A percentile compares a stretch with the other conserved stretches of the same genome.
These are phyloP conservation scores for Phrixothrix hirtus DNA, from an alignment of 2,888 invertebrate genomes.

Conservation along the genomic window DNA sequence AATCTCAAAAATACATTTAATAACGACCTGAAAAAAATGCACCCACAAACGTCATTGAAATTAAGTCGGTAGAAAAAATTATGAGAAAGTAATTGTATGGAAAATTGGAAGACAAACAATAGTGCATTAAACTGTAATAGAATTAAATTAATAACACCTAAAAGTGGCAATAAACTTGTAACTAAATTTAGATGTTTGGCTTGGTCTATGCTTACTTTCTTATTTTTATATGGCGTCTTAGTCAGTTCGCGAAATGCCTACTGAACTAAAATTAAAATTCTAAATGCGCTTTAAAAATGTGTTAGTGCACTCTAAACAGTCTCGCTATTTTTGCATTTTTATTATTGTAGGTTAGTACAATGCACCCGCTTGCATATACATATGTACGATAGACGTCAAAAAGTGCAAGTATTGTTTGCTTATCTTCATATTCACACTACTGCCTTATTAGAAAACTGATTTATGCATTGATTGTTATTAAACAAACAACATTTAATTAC, in stretches of 20 bases:
- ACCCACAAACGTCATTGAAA: slow-evolving; percentile 2
- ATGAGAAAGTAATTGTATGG: slow-evolving; percentile 13
- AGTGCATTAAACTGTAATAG: slow-evolving; percentile 5
- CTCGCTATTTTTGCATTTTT: slow-evolving; percentile 31
- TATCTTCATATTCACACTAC: slow-evolving; percentile 7
- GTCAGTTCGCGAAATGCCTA: slow-evolving; percentile 10
- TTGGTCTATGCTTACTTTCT: slow-evolving; percentile 4
- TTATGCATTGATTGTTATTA: no score
- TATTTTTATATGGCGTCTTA: slow-evolving; percentile 7
- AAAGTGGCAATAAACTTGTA: no score
- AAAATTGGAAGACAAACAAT: slow-evolving; percentile 4
- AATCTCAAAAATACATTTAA: slow-evolving; percentile 2
- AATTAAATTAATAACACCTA: slow-evolving; percentile 4
- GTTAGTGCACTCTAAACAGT: slow-evolving; percentile 34
- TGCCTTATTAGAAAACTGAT: no score
- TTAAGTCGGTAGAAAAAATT: neutral
- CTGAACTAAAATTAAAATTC: slow-evolving; percentile 34
- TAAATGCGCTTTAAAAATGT: slow-evolving; percentile 31
- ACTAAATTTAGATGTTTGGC: slow-evolving; percentile 5
- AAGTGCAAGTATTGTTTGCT: slow-evolving; percentile 26
- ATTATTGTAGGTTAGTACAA: slow-evolving; percentile 32
- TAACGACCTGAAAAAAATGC: neutral
- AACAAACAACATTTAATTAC: no score
- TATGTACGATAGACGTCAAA: no score
- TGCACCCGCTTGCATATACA: slow-evolving; percentile 35